Percentiles rank a stretch among this genome's conserved stretches.
phyloP scores from a whole-genome alignment of 2,888 invertebrate genomes.

The Limnephilus marmoratus region DNA sequence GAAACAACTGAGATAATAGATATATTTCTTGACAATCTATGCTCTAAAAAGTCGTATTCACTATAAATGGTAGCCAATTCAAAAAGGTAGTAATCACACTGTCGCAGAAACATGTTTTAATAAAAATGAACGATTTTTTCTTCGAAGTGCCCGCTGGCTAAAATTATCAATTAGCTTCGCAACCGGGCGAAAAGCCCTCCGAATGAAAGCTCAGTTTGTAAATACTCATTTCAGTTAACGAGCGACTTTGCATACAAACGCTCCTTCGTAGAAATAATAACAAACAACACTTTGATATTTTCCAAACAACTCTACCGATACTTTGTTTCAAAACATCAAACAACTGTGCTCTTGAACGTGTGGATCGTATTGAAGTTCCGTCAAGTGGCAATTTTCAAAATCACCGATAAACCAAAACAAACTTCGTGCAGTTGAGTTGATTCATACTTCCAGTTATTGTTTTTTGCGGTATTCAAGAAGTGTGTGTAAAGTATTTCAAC shows the following conservation, averaged over 20 bases:
- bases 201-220: conserved; percentile 34
- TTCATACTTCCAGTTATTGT: background rate
- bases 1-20: background rate
- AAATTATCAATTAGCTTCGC: conserved; percentile 29
- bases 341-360: conserved; percentile 20
- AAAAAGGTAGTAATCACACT: background rate
- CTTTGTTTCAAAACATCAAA: conserved; percentile 40
- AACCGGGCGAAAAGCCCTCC: conserved; percentile 36
- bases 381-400: conserved; percentile 15
- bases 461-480: background rate
- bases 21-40: background rate
- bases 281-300: conserved; percentile 39
- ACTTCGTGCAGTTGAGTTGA: background rate
- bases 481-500: background rate
- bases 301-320: conserved; percentile 21
- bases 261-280: background rate
- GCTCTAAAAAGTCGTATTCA: background rate
- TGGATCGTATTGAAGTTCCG: background rate
- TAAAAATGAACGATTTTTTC: conserved; percentile 9
- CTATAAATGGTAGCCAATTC: background rate
- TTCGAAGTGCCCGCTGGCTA: conserved; percentile 20
- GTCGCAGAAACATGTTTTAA: background rate
- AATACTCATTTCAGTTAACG: conserved; percentile 46
- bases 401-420: conserved; percentile 14
- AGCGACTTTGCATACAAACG: conserved; percentile 45